Evolutionary conservation across 2,888 invertebrate species (phyloP), one percentile per base, ranked within the genome.

Genomic region (Therioaphis trifolii): DNA sequence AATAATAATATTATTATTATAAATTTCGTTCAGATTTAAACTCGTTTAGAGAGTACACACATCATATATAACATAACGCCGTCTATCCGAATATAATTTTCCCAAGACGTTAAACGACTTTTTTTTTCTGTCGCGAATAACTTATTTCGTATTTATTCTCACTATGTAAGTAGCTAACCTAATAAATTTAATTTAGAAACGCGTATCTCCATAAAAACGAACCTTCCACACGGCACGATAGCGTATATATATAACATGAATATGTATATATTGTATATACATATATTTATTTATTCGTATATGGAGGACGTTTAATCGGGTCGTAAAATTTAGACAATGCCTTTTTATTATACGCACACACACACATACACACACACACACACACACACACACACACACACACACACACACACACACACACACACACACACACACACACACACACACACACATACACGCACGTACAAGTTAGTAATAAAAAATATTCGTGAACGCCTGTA

Each of bases 301-400:
- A 35, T 35, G 15, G 15, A 15, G 27, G 24, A 24, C 35, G 21
- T 74, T 35, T 55, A 74, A 74, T 74, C 72, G 52, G 35, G 35
- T 74, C 52, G 72, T 52, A 74, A 74, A 74, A 74, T 43, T n/a
- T 35, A 52, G 29, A 27, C 35, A 74, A 35, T 35, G 55, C 35
- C 35, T 14, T 55, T 74, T 46, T 35, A 35, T 35, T 35, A 35
- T 35, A n/a, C 7, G 35, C 35, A 35, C 35, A n/a, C n/a, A n/a
- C n/a, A n/a, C n/a, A n/a, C n/a, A n/a, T n/a, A n/a, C n/a, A n/a
- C n/a, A n/a, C n/a, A n/a, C n/a, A n/a, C n/a, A n/a, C n/a, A n/a
- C n/a, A n/a, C n/a, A n/a, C n/a, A n/a, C n/a, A n/a, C n/a, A n/a
- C n/a, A n/a, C n/a, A n/a, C n/a, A n/a, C n/a, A n/a, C n/a, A n/a